phyloP scores from a whole-genome alignment of 2,888 invertebrate species.

The Cyaniris semiargus region DNA sequence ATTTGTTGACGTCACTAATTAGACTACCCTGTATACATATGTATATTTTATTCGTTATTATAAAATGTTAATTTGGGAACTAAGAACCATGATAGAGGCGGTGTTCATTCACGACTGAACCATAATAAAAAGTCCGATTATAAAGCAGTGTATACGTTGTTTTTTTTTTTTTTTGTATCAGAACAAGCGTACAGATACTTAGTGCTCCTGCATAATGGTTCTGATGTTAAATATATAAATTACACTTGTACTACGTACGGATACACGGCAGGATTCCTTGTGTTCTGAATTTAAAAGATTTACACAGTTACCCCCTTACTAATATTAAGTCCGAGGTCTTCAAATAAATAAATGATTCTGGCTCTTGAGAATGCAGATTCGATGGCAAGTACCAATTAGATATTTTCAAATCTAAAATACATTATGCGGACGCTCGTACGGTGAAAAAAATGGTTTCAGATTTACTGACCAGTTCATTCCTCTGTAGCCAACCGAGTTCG shows the following conservation, averaged over 20 bases:
- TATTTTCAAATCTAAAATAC: too few species aligned
- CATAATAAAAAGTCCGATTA: constrained; percentile 41
- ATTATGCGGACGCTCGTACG: too few species aligned
- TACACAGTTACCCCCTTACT: neutral
- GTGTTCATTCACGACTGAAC: constrained; percentile 1
- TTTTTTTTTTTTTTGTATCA: constrained; percentile 47
- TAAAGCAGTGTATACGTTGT: constrained; percentile 45
- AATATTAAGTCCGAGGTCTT: neutral
- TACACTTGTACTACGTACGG: constrained; percentile 32
- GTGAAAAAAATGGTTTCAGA: too few species aligned
- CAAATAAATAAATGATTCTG: neutral
- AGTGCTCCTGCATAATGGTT: constrained; percentile 3
- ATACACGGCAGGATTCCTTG: neutral
- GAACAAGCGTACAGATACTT: constrained; percentile 40
- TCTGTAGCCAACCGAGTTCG: too few species aligned
- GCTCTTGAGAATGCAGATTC: neutral
- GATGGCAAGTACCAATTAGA: too few species aligned
- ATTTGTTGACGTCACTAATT: too few species aligned
- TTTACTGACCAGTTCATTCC: too few species aligned
- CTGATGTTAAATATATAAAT: constrained; percentile 39
- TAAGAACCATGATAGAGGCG: constrained; percentile 6
- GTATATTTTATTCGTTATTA: neutral
- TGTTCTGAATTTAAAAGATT: neutral
- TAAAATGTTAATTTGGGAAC: constrained; percentile 15
- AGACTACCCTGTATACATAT: too few species aligned